Evolutionary conservation across 2,113 vertebrate genomes (phyloP).

Genomic region (Tapirus terrestris): DNA sequence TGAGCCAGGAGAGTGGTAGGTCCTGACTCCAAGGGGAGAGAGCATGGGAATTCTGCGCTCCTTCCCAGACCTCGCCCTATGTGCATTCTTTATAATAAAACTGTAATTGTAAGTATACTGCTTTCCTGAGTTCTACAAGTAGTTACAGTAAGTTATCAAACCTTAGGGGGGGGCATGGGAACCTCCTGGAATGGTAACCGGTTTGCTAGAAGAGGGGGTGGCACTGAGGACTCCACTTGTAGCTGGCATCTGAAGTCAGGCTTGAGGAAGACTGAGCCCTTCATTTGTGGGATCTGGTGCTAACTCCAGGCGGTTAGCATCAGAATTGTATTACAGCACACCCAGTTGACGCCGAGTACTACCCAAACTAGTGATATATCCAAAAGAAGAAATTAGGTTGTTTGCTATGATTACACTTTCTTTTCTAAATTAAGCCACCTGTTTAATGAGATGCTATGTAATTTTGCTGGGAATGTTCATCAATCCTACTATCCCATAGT

Average conservation of each 20-base stretch:
- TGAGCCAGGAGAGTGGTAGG: background rate
- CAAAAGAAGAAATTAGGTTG: background rate
- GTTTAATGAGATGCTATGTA: background rate
- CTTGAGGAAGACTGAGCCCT: background rate
- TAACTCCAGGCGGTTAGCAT: background rate
- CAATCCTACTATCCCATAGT: background rate
- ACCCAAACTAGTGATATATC: background rate
- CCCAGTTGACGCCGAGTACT: background rate
- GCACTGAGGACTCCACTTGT: too few relatives aligned
- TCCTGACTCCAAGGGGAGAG: background rate
- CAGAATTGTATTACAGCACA: background rate
- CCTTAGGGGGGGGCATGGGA: background rate
- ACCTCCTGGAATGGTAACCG: background rate
- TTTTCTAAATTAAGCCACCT: constrained; percentile 8
- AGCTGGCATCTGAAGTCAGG: background rate
- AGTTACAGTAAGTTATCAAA: background rate
- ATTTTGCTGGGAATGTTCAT: background rate
- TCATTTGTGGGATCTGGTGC: background rate
- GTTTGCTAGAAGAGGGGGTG: background rate
- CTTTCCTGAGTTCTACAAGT: background rate
- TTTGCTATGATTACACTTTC: background rate
- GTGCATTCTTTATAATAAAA: background rate
- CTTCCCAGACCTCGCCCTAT: background rate
- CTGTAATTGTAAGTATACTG: background rate
- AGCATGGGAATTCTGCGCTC: background rate